These are phyloP conservation scores for Dorcus parallelipipedus DNA, from an alignment of 2,888 invertebrate genomes.

Conservation along the genomic window DNA sequence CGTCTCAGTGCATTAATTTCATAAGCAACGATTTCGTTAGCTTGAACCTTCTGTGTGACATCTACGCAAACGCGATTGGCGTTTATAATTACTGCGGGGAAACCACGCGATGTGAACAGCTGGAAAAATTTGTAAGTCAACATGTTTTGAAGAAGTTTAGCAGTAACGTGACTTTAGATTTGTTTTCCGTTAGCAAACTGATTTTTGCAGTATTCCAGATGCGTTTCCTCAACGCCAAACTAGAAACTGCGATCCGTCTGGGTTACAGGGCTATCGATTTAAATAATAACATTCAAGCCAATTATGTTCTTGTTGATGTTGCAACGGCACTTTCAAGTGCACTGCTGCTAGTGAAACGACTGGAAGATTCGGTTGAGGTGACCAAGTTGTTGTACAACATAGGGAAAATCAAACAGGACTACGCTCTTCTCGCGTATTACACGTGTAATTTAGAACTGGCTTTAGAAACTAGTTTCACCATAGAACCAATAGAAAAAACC, in stretches of 20 bases:
- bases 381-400: slow-evolving; percentile 42
- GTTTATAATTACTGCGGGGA: slow-evolving; percentile 50
- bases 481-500: slow-evolving; percentile 52
- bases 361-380: slow-evolving; percentile 53
- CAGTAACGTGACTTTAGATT: slow-evolving; percentile 49
- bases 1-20: slow-evolving; percentile 30
- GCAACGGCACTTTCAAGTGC: slow-evolving; percentile 51
- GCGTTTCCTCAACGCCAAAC: slow-evolving; percentile 26
- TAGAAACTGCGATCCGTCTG: slow-evolving; percentile 11
- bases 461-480: slow-evolving; percentile 55
- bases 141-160: slow-evolving; percentile 28
- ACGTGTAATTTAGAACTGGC: slow-evolving; percentile 57
- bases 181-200: slow-evolving; percentile 29
- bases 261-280: slow-evolving; percentile 37
- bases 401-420: slow-evolving; percentile 36
- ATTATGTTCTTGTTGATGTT: slow-evolving; percentile 48
- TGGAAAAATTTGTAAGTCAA: slow-evolving; percentile 39
- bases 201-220: slow-evolving; percentile 29
- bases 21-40: slow-evolving; percentile 46
- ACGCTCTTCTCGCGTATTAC: slow-evolving; percentile 52
- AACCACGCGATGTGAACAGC: slow-evolving; percentile 42
- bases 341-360: slow-evolving; percentile 48
- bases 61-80: slow-evolving; percentile 51
- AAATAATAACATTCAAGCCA: slow-evolving; percentile 49
- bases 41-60: slow-evolving; percentile 49